Evolutionary conservation across 2,113 vertebrate species (phyloP).

Genomic region (Oreochromis spilurus): DNA sequence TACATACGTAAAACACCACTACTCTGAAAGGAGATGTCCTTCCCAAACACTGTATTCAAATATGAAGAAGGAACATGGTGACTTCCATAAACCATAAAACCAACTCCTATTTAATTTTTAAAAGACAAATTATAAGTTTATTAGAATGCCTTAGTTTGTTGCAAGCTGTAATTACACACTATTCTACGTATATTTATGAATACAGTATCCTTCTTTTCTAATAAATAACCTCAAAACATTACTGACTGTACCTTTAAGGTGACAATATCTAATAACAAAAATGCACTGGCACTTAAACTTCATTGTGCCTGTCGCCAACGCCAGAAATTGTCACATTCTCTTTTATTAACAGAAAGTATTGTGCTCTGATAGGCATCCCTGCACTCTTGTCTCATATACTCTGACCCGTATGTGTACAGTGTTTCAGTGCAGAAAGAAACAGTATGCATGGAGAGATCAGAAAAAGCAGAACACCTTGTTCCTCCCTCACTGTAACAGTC

Average conservation of each 20-base stretch:
- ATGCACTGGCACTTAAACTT: not conserved
- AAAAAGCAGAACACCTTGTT: constrained; percentile 55
- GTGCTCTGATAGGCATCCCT: not conserved
- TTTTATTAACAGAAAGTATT: not conserved
- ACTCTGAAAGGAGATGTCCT: not conserved
- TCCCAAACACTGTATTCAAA: not conserved
- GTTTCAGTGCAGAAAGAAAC: not conserved
- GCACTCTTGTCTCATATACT: not conserved
- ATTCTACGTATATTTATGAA: not conserved
- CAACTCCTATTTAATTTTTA: not conserved
- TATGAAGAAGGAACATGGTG: accelerated
- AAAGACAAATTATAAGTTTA: not conserved
- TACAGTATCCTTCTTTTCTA: not conserved
- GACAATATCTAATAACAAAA: not conserved
- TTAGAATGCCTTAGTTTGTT: not conserved
- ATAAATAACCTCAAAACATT: not conserved
- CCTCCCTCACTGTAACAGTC: constrained; percentile 35
- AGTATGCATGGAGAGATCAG: constrained; percentile 7
- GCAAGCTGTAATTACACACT: not conserved
- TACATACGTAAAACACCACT: not conserved
- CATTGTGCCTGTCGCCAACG: not conserved
- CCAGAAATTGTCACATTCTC: not conserved
- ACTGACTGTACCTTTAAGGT: not conserved
- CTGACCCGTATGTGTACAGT: not conserved
- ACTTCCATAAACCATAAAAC: not conserved